Conservation (phyloP, 2,113 vertebrate species). For the Tachuris rubrigastra region DNA sequence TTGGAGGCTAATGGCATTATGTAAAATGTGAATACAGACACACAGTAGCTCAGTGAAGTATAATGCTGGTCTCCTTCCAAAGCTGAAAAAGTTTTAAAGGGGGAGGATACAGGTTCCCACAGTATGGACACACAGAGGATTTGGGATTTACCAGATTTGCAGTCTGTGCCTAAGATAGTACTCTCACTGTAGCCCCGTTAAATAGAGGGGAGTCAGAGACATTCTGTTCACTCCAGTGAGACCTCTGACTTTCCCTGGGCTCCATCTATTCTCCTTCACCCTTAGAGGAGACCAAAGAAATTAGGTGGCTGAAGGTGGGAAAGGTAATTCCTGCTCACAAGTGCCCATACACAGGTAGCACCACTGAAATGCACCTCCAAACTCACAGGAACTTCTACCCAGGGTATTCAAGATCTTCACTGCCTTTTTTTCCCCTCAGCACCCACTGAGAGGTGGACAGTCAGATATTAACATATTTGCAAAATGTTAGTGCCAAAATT, state of each 20-base stretch:
- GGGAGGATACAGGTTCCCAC: neutral
- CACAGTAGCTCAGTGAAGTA: neutral
- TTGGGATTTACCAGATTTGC: neutral
- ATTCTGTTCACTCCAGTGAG: fast-evolving
- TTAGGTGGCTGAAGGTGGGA: neutral
- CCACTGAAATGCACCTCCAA: neutral
- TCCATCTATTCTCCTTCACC: neutral
- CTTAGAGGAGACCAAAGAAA: neutral
- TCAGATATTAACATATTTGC: neutral
- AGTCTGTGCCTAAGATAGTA: neutral
- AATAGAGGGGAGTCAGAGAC: neutral
- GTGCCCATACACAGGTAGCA: fast-evolving
- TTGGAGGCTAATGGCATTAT: neutral
- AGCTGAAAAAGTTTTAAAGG: neutral
- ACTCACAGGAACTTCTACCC: neutral
- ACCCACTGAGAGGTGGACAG: neutral
- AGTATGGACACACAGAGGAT: neutral
- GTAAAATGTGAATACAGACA: neutral
- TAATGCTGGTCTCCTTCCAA: neutral
- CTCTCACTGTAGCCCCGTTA: neutral
- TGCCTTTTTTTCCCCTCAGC: neutral
- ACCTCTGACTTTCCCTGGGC: neutral
- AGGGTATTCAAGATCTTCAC: neutral
- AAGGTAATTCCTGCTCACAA: neutral
- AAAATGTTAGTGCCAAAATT: neutral